Conservation (phyloP, 92 coral and sea anemone genomes). For the Siderastrea siderea region DNA sequence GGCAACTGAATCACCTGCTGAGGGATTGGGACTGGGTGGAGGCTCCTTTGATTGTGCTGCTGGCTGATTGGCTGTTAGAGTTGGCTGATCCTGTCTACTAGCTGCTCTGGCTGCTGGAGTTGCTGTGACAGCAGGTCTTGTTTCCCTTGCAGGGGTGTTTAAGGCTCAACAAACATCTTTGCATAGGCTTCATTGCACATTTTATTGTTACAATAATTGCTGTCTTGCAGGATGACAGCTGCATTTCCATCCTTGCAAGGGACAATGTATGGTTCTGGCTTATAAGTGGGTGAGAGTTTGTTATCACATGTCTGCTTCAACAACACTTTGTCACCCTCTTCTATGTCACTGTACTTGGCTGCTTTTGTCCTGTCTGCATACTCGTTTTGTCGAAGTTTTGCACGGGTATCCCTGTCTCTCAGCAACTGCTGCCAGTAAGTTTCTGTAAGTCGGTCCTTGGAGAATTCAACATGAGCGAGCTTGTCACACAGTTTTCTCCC, state of each 20-base stretch:
- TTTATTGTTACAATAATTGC: background rate
- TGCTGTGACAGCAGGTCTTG: constrained; percentile 2
- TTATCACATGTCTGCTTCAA: background rate
- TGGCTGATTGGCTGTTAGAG: background rate
- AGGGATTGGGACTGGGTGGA: too few species aligned
- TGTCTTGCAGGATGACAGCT: background rate
- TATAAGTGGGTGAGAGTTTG: background rate
- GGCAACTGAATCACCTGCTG: too few species aligned
- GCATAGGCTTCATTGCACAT: background rate
- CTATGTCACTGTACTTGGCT: background rate
- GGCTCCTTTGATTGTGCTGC: too few species aligned
- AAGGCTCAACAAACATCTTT: background rate
- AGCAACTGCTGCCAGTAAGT: constrained; percentile 58
- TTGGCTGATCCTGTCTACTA: background rate
- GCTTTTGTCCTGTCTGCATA: constrained; percentile 36
- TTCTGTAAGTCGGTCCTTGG: constrained; percentile 45
- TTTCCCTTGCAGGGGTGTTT: constrained; percentile 4
- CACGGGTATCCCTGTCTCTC: constrained; percentile 60
- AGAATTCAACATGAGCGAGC: constrained; percentile 35
- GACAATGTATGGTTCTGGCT: background rate
- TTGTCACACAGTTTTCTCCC: constrained; percentile 65
- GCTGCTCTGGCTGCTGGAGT: background rate
- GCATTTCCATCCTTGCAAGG: background rate
- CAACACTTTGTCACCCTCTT: background rate
- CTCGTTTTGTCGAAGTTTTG: constrained; percentile 63